phyloP scores from a whole-genome alignment of 2,888 invertebrate species.

The Caenorhabditis sp. region DNA sequence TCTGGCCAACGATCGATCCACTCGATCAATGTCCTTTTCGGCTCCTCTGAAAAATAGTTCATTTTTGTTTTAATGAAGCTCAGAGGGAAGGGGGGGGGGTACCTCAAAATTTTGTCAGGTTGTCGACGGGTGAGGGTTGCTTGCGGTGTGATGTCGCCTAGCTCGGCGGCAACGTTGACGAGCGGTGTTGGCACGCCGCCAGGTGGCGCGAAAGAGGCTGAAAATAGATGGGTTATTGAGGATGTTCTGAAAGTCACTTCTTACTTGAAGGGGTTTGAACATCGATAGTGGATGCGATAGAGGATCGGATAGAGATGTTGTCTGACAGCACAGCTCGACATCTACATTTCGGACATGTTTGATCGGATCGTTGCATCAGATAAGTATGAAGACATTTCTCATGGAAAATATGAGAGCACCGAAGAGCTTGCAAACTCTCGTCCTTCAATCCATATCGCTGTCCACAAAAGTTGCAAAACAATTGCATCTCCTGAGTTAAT shows the following conservation, averaged over 20 bases:
- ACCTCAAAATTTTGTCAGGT: constrained; percentile 27
- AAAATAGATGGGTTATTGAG: constrained; percentile 6
- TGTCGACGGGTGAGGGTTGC: constrained; percentile 35
- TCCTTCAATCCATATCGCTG: constrained; percentile 70
- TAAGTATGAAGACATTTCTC: constrained; percentile 68
- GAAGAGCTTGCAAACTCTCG: constrained; percentile 69
- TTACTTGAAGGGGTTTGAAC: constrained; percentile 50
- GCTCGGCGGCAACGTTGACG: constrained; percentile 36
- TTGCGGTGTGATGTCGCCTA: constrained; percentile 34
- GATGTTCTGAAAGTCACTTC: constrained; percentile 2
- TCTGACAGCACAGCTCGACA: constrained; percentile 66
- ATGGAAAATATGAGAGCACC: constrained; percentile 71
- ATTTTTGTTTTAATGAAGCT: background rate
- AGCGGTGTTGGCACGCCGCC: constrained; percentile 54
- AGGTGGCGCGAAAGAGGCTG: constrained; percentile 44
- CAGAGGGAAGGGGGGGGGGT: too few species aligned
- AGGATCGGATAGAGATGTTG: constrained; percentile 63
- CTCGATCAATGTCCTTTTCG: constrained; percentile 48
- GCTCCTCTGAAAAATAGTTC: constrained; percentile 21
- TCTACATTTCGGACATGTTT: constrained; percentile 67
- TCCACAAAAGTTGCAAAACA: constrained; percentile 73
- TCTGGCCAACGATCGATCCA: constrained; percentile 44
- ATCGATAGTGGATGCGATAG: constrained; percentile 57
- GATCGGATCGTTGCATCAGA: constrained; percentile 59
- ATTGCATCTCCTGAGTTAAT: constrained; percentile 72